These are phyloP conservation scores for Orgyia antiqua DNA, from an alignment of 2,888 invertebrate species.

Conservation along the genomic window DNA sequence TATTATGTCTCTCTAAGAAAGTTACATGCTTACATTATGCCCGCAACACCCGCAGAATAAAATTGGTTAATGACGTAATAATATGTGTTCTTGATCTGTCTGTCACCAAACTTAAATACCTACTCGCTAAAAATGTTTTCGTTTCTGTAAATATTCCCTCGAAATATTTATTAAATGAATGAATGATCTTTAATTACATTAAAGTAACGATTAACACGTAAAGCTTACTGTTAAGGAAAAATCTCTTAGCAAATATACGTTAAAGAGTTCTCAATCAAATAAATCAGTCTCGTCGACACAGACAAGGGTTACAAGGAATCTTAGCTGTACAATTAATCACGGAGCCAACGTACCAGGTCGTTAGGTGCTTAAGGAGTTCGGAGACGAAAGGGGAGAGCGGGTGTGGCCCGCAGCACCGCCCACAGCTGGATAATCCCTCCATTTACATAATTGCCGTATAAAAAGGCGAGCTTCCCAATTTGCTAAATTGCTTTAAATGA, in stretches of 20 bases:
- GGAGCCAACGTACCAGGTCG: conserved; percentile 46
- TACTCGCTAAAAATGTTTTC: too few species aligned
- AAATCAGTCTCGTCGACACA: conserved; percentile 55
- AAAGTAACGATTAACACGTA: conserved; percentile 26
- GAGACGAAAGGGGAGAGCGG: conserved; percentile 56
- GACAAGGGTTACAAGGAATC: conserved; percentile 41
- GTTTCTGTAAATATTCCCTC: neutral
- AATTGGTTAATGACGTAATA: too few species aligned
- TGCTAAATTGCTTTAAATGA: conserved; percentile 75
- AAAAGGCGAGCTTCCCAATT: conserved; percentile 77
- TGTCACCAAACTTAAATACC: too few species aligned
- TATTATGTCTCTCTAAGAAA: too few species aligned
- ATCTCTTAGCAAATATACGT: conserved; percentile 47
- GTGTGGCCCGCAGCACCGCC: conserved; percentile 67
- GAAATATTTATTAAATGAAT: neutral
- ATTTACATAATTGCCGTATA: conserved; percentile 79
- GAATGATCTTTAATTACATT: conserved; percentile 27
- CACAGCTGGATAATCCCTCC: conserved; percentile 73
- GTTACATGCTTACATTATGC: too few species aligned
- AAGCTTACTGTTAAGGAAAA: conserved; percentile 30
- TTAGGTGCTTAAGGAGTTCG: conserved; percentile 56
- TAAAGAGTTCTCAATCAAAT: conserved; percentile 62
- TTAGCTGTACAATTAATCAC: conserved; percentile 67
- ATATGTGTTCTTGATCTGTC: too few species aligned
- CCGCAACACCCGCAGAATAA: too few species aligned